A percentile compares a stretch with the other conserved stretches of the same genome.
phyloP scores from a whole-genome alignment of 2,888 invertebrate species.

The Hydroisotoma schaefferi region DNA sequence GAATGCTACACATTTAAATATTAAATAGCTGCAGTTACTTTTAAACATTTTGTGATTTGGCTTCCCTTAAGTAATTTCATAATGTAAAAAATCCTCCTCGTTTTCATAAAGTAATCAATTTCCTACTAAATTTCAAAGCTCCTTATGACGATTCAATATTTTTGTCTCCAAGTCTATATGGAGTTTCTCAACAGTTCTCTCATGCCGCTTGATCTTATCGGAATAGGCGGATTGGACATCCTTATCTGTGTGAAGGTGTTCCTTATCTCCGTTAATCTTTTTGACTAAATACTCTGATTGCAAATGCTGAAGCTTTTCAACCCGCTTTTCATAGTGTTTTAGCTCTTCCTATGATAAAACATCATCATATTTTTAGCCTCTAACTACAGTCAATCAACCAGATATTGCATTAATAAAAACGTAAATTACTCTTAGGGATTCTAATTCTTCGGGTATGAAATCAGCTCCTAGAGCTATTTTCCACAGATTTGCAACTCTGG shows the following conservation, averaged over 20 bases:
- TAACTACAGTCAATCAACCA: not conserved
- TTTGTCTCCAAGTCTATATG: slow-evolving; percentile 73
- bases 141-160: slow-evolving; percentile 71
- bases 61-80: no score
- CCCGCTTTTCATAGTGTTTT: slow-evolving; percentile 78
- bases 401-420: not conserved
- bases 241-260: slow-evolving; percentile 47
- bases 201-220: slow-evolving; percentile 76
- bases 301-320: slow-evolving; percentile 76
- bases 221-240: slow-evolving; percentile 58
- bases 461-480: slow-evolving; percentile 72
- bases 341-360: slow-evolving; percentile 65
- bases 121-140: slow-evolving; percentile 67
- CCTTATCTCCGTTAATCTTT: slow-evolving; percentile 34
- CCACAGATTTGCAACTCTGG: slow-evolving; percentile 71
- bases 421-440: slow-evolving; percentile 67
- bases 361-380: not conserved
- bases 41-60: no score
- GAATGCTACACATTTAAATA: no score
- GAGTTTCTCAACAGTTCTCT: slow-evolving; percentile 78
- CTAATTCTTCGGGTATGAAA: slow-evolving; percentile 76
- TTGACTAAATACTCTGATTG: slow-evolving; percentile 66
- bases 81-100: no score
- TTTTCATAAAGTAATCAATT: no score
- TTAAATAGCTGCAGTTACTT: no score